These are phyloP conservation scores for Drosophila sp. DNA, from an alignment of 1,140 invertebrate genomes.

Conservation along the genomic window DNA sequence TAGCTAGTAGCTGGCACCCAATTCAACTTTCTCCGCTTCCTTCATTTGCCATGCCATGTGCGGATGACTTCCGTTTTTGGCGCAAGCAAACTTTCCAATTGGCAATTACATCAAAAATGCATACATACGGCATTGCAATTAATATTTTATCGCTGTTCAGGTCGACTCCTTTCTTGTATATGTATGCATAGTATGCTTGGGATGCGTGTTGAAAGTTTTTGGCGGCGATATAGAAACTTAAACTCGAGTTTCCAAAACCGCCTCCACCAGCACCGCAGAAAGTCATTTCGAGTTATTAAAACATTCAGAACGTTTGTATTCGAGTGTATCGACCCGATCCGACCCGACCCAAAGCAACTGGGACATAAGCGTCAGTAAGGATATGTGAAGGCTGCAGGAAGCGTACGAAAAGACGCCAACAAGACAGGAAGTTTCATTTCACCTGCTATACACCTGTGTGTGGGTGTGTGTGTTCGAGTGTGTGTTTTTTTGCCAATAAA, in stretches of 20 bases:
- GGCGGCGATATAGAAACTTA: conserved; percentile 55
- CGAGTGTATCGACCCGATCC: conserved; percentile 53
- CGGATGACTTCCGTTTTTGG: conserved; percentile 61
- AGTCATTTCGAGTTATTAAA: conserved; percentile 82
- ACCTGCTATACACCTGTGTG: conserved; percentile 48
- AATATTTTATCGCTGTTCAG: conserved; percentile 72
- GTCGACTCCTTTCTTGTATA: conserved; percentile 20
- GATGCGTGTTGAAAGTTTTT: conserved; percentile 74
- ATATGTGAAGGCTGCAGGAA: conserved; percentile 75
- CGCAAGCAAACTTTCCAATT: conserved; percentile 74
- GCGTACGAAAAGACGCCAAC: conserved; percentile 53
- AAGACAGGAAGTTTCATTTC: conserved; percentile 79
- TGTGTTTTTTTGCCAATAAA: conserved; percentile 60
- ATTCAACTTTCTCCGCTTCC: not conserved
- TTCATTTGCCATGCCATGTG: not conserved
- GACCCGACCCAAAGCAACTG: conserved; percentile 12
- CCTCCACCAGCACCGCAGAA: conserved; percentile 54
- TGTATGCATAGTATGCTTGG: not conserved
- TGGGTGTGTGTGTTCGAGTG: conserved; percentile 13
- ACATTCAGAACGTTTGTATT: conserved; percentile 80
- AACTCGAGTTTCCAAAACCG: conserved; percentile 33
- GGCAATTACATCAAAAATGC: conserved; percentile 80
- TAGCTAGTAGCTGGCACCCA: not conserved
- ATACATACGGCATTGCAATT: conserved; percentile 74
- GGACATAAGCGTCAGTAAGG: conserved; percentile 55